Conservation (phyloP, 2,888 invertebrate species). For the Aleiodes alternator region DNA sequence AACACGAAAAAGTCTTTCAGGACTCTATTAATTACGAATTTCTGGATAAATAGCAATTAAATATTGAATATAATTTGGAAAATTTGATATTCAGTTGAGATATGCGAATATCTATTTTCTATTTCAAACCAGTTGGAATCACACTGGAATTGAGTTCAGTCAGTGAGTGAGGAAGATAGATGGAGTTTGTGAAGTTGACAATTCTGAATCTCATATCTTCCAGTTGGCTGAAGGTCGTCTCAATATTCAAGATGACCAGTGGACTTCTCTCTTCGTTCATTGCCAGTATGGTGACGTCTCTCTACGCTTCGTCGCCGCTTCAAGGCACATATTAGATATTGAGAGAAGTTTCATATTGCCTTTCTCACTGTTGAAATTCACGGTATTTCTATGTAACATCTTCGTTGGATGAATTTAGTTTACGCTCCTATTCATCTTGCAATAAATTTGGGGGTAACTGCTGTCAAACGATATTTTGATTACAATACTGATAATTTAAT, state of each 20-base stretch:
- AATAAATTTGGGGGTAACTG: constrained; percentile 23
- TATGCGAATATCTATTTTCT: constrained; percentile 12
- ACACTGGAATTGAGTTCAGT: not conserved
- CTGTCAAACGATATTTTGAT: constrained; percentile 22
- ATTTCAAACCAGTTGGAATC: not conserved
- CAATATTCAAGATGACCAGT: constrained; percentile 75
- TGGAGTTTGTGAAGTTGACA: constrained; percentile 59
- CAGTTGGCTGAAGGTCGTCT: constrained; percentile 71
- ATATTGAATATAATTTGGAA: constrained; percentile 7
- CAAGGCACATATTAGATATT: constrained; percentile 72
- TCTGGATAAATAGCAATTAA: not conserved
- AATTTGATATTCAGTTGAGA: constrained; percentile 30
- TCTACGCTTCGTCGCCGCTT: constrained; percentile 74
- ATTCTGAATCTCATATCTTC: constrained; percentile 74
- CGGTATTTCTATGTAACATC: constrained; percentile 5
- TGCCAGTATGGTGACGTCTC: constrained; percentile 62
- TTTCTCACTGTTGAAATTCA: constrained; percentile 48
- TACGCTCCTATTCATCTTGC: constrained; percentile 28
- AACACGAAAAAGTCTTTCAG: no score
- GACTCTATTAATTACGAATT: no score
- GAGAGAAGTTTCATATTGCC: constrained; percentile 73
- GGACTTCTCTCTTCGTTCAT: constrained; percentile 51
- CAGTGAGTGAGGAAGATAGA: not conserved
- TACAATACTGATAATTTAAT: constrained; percentile 7
- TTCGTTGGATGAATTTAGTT: constrained; percentile 29